Evolutionary conservation across 1,140 invertebrate species (phyloP).

Genomic region (Zaprionus davidi): DNA sequence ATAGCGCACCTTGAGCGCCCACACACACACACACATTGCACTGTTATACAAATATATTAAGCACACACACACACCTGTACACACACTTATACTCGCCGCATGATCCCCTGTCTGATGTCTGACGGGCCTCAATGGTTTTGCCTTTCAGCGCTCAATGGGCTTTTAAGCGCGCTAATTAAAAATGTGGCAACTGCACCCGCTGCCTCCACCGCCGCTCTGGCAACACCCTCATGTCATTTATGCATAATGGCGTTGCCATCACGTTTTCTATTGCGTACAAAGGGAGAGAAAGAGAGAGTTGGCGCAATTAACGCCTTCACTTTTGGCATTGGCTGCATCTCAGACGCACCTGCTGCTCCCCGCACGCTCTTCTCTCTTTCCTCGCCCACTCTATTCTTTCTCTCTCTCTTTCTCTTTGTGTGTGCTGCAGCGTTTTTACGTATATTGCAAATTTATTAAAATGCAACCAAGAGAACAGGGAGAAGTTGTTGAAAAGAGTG

Average conservation of each 20-base stretch:
- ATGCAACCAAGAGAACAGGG: slow-evolving; percentile 51
- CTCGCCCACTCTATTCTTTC: no score
- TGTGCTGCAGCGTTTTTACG: slow-evolving; percentile 49
- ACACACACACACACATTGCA: not conserved
- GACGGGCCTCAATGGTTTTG: slow-evolving; percentile 15
- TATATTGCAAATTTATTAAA: slow-evolving; percentile 82
- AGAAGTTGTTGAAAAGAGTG: not conserved
- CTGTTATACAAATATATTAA: slow-evolving; percentile 2
- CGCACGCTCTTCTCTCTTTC: not conserved
- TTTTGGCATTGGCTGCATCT: slow-evolving; percentile 66
- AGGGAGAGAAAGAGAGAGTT: not conserved
- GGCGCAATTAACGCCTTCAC: slow-evolving; percentile 75
- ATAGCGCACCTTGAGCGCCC: slow-evolving; percentile 25
- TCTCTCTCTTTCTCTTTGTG: slow-evolving; percentile 47
- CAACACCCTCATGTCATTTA: slow-evolving; percentile 52
- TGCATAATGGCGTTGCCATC: slow-evolving; percentile 63
- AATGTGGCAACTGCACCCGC: slow-evolving; percentile 70
- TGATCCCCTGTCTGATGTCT: slow-evolving; percentile 5
- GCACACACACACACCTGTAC: slow-evolving; percentile 4
- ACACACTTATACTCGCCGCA: slow-evolving; percentile 3
- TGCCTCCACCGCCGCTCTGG: not conserved
- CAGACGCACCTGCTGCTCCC: slow-evolving; percentile 23
- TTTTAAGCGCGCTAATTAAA: slow-evolving; percentile 81
- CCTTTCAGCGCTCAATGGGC: slow-evolving; percentile 67
- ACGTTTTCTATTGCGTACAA: slow-evolving; percentile 63